Conservation (phyloP, 2,113 vertebrate species). For the Vulpes vulpes region DNA sequence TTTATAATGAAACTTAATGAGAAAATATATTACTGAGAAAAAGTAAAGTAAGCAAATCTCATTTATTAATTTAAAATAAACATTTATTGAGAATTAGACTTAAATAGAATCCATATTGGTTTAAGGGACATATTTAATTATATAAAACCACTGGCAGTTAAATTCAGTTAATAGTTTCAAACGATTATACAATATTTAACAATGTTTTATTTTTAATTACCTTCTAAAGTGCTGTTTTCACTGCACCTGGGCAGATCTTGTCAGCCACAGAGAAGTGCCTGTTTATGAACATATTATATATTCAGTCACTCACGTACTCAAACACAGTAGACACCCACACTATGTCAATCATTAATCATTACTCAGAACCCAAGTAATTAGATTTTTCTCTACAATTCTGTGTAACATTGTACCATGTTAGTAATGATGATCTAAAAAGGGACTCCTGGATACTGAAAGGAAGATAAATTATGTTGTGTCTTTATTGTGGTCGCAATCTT, state of each 20-base stretch:
- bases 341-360: neutral
- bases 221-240: slow-evolving; percentile 27
- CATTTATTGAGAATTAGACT: slow-evolving; percentile 8
- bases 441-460: neutral
- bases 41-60: neutral
- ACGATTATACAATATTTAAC: slow-evolving; percentile 10
- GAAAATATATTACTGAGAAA: neutral
- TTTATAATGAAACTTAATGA: slow-evolving; percentile 41
- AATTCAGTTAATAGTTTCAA: neutral
- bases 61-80: slow-evolving; percentile 64
- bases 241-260: neutral
- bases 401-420: neutral
- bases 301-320: neutral
- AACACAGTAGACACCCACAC: neutral
- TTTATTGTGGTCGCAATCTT: neutral
- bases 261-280: neutral
- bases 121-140: slow-evolving; percentile 7
- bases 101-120: slow-evolving; percentile 37
- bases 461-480: slow-evolving; percentile 9
- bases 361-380: slow-evolving; percentile 5
- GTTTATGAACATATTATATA: neutral
- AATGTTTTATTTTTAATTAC: neutral
- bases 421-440: neutral
- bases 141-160: slow-evolving; percentile 33
- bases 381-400: slow-evolving; percentile 35